These are phyloP conservation scores for Philaethria dido DNA, from an alignment of 2,888 invertebrate species.

Conservation along the genomic window DNA sequence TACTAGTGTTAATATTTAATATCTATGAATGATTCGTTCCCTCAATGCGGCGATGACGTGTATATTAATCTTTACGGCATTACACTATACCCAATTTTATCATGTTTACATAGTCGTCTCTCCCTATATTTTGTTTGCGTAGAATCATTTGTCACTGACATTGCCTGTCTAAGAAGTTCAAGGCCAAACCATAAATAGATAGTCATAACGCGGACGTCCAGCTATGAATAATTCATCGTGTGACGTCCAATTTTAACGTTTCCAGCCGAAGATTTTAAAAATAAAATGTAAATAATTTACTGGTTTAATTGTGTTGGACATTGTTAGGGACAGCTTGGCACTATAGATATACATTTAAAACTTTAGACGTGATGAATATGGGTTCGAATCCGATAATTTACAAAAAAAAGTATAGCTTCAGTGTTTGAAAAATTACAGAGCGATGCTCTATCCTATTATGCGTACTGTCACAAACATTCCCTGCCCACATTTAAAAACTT, in stretches of 20 bases:
- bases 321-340: too few relatives aligned
- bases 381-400: too few relatives aligned
- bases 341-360: too few relatives aligned
- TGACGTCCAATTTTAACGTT: slow-evolving; percentile 33
- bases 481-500: too few relatives aligned
- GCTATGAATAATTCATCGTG: slow-evolving; percentile 38
- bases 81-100: slow-evolving; percentile 32
- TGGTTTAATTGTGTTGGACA: neutral
- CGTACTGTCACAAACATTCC: too few relatives aligned
- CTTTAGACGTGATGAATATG: too few relatives aligned
- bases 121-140: slow-evolving; percentile 33
- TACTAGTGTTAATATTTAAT: neutral
- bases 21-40: neutral
- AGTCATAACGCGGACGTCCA: slow-evolving; percentile 24
- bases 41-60: slow-evolving; percentile 27
- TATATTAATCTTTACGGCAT: slow-evolving; percentile 25
- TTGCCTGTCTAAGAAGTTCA: slow-evolving; percentile 34
- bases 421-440: too few relatives aligned
- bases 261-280: slow-evolving; percentile 4
- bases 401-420: too few relatives aligned
- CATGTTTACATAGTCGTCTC: slow-evolving; percentile 28
- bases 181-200: slow-evolving; percentile 34
- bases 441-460: too few relatives aligned
- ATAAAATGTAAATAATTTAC: neutral
- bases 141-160: slow-evolving; percentile 45